Evolutionary conservation across 2,888 invertebrate genomes (phyloP), one percentile per base, ranked within the genome.

Genomic region (Chelonus formosanus): DNA sequence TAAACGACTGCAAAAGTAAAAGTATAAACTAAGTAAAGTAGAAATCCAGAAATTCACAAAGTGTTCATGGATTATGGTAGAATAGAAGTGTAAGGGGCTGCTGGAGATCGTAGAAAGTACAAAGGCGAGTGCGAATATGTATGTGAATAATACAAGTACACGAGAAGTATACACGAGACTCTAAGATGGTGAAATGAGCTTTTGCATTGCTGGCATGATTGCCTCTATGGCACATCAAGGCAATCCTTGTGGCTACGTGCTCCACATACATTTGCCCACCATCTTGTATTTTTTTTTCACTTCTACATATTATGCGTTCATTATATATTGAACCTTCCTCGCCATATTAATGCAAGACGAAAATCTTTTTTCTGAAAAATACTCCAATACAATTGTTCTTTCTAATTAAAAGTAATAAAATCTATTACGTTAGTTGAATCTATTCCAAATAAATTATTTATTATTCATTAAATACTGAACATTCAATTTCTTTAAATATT

Each of bases 241-340:
- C 84, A 84, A 84, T 84, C 82, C 82, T 81, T 83, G 80, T 78
- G 81, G 78, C 83, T 84, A 84, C 84, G 84, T 84, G 83, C 83
- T 75, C 80, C 76, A 83, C 84, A 84, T 83, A 83, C 79, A 81
- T 75, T 75, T 75, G 76, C 75, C 79, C 76, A 76, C 78, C 77
- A 74, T 72, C 76, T 76, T 76, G 73, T 71, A 64, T 70, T 71
- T 62, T 73, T 69, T 62, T 69, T 66, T 69, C 52, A 52, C 52
- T 52, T 40, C 40, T 40, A 40, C 40, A 40, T 40, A 40, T 40
- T 40, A 5, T 40, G 4, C 6, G 40, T 40, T 40, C 40, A 40
- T 40, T 40, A 40, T 40, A 6, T 40, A 40, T 40, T 20, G 20
- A 20, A 20, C 20, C 2, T 20, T 20, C 2, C 20, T 20, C 20